A percentile compares a stretch with the other conserved stretches of the same genome.
Conservation (phyloP, 2,888 invertebrate genomes). For the Dioctria rufipes region DNA sequence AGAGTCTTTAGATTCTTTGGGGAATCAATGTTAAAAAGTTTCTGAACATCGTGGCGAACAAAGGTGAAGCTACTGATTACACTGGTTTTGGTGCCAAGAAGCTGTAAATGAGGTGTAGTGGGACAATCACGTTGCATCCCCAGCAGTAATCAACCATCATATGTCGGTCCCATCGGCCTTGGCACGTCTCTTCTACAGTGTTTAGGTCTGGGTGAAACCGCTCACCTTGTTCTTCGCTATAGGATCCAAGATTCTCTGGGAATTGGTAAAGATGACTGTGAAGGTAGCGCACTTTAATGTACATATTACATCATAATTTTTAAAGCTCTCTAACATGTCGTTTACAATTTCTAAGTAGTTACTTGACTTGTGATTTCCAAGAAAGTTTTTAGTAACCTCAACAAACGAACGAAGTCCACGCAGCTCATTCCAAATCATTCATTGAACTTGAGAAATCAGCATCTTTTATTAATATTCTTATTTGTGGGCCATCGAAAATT, state of each 20-base stretch:
- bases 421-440: background rate
- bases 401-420: constrained; percentile 17
- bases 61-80: no score
- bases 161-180: background rate
- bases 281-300: no score
- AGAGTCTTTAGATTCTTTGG: no score
- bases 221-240: no score
- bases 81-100: background rate
- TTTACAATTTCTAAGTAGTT: constrained; percentile 2
- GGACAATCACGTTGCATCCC: constrained; percentile 15
- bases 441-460: no score
- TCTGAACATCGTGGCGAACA: no score
- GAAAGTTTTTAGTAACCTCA: constrained; percentile 20
- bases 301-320: constrained; percentile 13
- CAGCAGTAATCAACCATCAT: background rate
- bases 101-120: constrained; percentile 15
- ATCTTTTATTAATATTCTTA: no score
- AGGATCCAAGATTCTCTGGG: no score
- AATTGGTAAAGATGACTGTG: no score
- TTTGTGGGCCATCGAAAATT: no score
- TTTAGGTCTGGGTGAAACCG: background rate
- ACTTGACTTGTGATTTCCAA: constrained; percentile 22
- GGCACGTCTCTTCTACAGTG: constrained; percentile 8
- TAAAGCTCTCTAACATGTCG: constrained; percentile 7
- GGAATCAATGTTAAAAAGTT: no score